A percentile compares a stretch with the other conserved stretches of the same genome.
Evolutionary conservation across 2,888 invertebrate species (phyloP).

Genomic region (Lepidocyrtoides sp.): DNA sequence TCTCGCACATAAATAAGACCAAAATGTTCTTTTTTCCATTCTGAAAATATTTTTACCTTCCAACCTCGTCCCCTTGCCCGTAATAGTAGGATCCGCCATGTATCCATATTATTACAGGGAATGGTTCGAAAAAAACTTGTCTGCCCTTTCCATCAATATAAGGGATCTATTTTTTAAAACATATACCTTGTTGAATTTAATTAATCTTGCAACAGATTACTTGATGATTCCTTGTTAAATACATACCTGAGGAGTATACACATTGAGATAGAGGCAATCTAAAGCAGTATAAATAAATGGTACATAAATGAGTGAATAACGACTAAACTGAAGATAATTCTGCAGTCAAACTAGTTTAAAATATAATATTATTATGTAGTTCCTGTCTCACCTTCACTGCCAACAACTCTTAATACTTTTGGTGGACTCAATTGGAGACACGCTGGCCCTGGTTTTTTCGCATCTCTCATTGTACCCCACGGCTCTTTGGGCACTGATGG

Average conservation of each 20-base stretch:
- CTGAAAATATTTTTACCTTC: no score
- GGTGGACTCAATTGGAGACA: conserved; percentile 81
- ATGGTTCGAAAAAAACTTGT: conserved; percentile 75
- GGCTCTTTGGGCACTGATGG: conserved; percentile 65
- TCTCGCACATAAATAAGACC: no score
- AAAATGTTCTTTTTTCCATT: no score
- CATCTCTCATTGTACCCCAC: conserved; percentile 74
- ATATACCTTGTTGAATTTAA: not conserved
- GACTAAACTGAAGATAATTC: no score
- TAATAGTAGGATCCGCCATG: conserved; percentile 75
- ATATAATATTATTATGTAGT: not conserved
- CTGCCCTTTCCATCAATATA: conserved; percentile 70
- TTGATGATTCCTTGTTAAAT: not conserved
- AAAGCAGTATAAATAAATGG: no score
- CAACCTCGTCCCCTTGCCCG: conserved; percentile 79
- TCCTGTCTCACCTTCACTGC: conserved; percentile 73
- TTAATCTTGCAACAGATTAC: not conserved
- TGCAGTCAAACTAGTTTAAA: no score
- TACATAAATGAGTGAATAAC: no score
- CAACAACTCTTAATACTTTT: conserved; percentile 68
- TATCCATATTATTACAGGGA: conserved; percentile 71
- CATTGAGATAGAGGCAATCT: conserved; percentile 80
- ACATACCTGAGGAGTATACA: conserved; percentile 80
- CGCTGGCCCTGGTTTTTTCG: conserved; percentile 77
- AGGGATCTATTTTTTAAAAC: conserved; percentile 59